Conservation (phyloP, 2,888 invertebrate genomes). For the Agrenia bidenticulata region DNA sequence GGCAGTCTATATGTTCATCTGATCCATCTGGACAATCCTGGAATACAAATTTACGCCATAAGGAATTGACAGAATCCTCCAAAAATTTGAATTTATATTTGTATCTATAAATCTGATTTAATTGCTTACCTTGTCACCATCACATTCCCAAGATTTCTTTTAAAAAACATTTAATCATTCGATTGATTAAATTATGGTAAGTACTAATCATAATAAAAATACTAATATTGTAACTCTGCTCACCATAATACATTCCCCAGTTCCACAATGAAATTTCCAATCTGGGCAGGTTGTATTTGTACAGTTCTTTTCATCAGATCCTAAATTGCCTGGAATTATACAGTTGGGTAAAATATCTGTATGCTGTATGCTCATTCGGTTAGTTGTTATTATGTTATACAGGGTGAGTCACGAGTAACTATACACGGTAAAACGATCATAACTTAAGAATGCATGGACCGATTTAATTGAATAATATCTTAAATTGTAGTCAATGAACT, state of each 20-base stretch:
- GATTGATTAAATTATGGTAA: no score
- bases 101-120: no score
- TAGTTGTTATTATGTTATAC: no score
- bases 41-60: constrained; percentile 23
- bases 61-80: no score
- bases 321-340: constrained; percentile 65
- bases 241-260: constrained; percentile 46
- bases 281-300: constrained; percentile 53
- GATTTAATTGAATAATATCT: no score
- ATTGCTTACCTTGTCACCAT: constrained; percentile 53
- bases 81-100: no score
- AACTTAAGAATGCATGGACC: no score
- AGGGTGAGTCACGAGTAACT: no score
- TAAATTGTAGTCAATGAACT: no score
- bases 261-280: constrained; percentile 55
- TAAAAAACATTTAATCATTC: constrained; percentile 46
- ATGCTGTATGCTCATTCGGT: no score
- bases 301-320: constrained; percentile 69
- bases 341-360: neutral
- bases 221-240: no score
- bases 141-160: constrained; percentile 55
- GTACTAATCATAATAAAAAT: constrained; percentile 4
- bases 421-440: no score
- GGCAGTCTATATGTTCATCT: constrained; percentile 70
- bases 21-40: constrained; percentile 58